phyloP scores from a whole-genome alignment of 2,888 invertebrate genomes.

The Eudemis profundana region DNA sequence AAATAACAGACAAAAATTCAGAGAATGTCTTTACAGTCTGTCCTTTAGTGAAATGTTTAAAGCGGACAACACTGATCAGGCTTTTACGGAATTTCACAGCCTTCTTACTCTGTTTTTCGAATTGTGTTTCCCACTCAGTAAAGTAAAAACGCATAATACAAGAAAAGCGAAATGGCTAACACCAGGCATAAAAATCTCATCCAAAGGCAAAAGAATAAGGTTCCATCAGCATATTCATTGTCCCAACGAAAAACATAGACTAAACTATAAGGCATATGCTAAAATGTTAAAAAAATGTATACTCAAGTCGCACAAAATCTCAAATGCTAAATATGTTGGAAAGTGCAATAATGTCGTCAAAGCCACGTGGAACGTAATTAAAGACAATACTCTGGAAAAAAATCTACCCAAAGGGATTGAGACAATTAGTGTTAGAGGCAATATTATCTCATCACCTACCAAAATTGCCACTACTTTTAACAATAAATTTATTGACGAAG shows the following conservation, averaged over 20 bases:
- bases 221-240: neutral
- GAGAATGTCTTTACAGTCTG: too few species aligned
- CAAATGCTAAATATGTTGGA: constrained; percentile 3
- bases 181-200: neutral
- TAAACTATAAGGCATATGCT: too few species aligned
- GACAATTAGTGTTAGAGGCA: neutral
- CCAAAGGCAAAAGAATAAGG: too few species aligned
- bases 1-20: too few species aligned
- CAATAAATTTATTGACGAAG: neutral
- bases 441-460: neutral
- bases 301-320: neutral
- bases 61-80: too few species aligned
- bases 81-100: too few species aligned
- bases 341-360: neutral
- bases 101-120: too few species aligned
- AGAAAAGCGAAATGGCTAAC: neutral
- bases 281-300: neutral
- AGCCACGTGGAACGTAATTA: neutral
- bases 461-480: neutral
- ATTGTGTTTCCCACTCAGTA: neutral
- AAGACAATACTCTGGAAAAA: neutral
- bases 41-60: too few species aligned
- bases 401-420: neutral
- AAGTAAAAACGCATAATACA: neutral
- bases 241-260: neutral